These are phyloP conservation scores for Meteorus cinctellus DNA, from an alignment of 2,888 invertebrate genomes.

Conservation along the genomic window DNA sequence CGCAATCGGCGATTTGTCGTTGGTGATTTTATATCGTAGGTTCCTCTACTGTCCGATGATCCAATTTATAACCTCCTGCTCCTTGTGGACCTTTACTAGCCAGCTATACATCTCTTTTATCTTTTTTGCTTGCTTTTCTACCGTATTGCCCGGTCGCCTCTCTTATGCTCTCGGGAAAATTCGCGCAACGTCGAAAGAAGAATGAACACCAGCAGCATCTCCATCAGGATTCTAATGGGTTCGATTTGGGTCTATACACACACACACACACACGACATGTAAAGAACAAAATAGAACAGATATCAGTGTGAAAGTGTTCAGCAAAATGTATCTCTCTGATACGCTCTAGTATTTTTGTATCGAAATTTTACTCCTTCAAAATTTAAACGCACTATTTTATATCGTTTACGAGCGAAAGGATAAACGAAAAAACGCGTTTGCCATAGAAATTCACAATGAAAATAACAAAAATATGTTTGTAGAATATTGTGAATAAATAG, in stretches of 20 bases:
- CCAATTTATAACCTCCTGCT: constrained; percentile 54
- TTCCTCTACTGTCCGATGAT: constrained; percentile 50
- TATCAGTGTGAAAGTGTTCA: not conserved
- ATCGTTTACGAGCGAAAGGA: not conserved
- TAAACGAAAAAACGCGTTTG: not conserved
- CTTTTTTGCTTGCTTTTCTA: constrained; percentile 8
- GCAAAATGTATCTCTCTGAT: constrained; percentile 41
- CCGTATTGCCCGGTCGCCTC: constrained; percentile 19
- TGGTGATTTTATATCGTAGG: constrained; percentile 43
- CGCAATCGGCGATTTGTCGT: constrained; percentile 54
- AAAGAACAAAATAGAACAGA: not conserved
- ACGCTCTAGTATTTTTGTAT: constrained; percentile 38
- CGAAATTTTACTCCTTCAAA: constrained; percentile 33
- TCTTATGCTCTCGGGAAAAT: constrained; percentile 36
- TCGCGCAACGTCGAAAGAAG: constrained; percentile 33
- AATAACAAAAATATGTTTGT: not conserved
- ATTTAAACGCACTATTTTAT: constrained; percentile 16
- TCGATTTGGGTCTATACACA: constrained; percentile 49
- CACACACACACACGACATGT: not conserved
- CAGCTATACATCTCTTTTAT: constrained; percentile 13
- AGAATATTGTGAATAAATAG: not conserved
- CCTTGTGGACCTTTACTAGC: constrained; percentile 47
- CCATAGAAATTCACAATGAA: not conserved
- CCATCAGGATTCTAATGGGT: constrained; percentile 47
- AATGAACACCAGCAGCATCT: constrained; percentile 45